phyloP scores from a whole-genome alignment of 2,888 invertebrate species.

The Neocrepidodera transversa region DNA sequence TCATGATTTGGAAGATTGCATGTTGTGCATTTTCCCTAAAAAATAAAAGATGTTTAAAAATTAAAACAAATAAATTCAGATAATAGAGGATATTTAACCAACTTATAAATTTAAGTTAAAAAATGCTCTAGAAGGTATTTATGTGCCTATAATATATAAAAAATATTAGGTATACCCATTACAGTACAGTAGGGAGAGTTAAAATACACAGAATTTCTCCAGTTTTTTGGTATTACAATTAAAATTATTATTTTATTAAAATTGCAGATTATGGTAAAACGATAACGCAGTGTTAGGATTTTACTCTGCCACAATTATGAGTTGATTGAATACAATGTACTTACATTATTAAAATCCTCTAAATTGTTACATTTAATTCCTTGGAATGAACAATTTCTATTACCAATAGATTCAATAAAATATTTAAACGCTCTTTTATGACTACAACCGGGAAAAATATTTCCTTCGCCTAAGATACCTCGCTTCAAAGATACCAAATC shows the following conservation, averaged over 20 bases:
- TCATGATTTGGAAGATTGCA: slow-evolving; percentile 45
- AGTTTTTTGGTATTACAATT: too few species aligned
- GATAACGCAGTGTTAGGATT: too few species aligned
- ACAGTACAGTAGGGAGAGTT: too few species aligned
- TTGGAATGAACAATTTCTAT: slow-evolving; percentile 55
- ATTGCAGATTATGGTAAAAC: too few species aligned
- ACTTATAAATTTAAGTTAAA: too few species aligned
- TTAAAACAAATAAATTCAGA: not conserved
- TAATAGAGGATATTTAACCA: not conserved
- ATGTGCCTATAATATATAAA: too few species aligned
- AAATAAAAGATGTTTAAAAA: slow-evolving; percentile 7
- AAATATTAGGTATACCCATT: too few species aligned
- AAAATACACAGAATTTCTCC: too few species aligned
- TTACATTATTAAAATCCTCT: slow-evolving; percentile 50
- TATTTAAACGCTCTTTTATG: slow-evolving; percentile 60
- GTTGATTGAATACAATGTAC: too few species aligned
- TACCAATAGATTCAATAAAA: slow-evolving; percentile 56
- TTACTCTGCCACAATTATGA: too few species aligned
- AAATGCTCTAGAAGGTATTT: too few species aligned
- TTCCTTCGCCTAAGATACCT: slow-evolving; percentile 51
- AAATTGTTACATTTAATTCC: slow-evolving; percentile 55
- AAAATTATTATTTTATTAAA: too few species aligned
- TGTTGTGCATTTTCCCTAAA: slow-evolving; percentile 51
- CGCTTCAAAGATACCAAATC: slow-evolving; percentile 50
- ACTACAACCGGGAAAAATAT: slow-evolving; percentile 58